These are phyloP conservation scores for Calliopsis andreniformis DNA, from an alignment of 1,140 invertebrate genomes.

Conservation along the genomic window DNA sequence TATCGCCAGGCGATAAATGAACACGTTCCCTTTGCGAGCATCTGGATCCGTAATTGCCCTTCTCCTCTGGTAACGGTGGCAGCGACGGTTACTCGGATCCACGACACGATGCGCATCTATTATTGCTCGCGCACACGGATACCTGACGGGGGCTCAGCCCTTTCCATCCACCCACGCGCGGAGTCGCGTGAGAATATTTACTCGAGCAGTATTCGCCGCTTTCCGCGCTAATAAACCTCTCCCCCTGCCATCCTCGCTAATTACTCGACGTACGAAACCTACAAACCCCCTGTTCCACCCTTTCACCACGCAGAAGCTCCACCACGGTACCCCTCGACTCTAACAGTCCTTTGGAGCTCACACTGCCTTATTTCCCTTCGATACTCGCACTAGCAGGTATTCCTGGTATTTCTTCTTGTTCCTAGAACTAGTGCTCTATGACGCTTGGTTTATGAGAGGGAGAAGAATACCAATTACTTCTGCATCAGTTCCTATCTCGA, in stretches of 20 bases:
- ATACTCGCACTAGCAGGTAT: constrained; percentile 22
- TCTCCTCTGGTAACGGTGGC: background rate
- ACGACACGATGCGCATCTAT: constrained; percentile 29
- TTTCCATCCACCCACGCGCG: background rate
- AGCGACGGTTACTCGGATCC: constrained; percentile 9
- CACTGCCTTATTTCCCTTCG: constrained; percentile 12
- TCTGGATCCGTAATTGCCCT: constrained; percentile 35
- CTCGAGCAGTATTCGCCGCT: constrained; percentile 62
- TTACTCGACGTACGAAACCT: constrained; percentile 66
- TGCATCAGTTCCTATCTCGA: constrained; percentile 12
- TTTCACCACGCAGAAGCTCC: background rate
- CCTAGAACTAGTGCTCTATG: constrained; percentile 6
- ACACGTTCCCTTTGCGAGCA: background rate
- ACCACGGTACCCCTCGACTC: constrained; percentile 38
- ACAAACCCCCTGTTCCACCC: background rate
- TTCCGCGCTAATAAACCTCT: constrained; percentile 72
- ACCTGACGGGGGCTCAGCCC: constrained; percentile 61
- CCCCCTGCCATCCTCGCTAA: constrained; percentile 66
- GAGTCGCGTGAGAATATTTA: constrained; percentile 68
- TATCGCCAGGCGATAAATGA: constrained; percentile 8
- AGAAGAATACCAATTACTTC: background rate
- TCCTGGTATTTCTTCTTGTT: constrained; percentile 19
- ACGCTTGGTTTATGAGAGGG: background rate
- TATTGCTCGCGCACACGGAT: constrained; percentile 51
- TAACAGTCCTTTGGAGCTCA: constrained; percentile 26